Conservation (phyloP, 2,797 vertebrate species). For the Cercopithecus diana region DNA sequence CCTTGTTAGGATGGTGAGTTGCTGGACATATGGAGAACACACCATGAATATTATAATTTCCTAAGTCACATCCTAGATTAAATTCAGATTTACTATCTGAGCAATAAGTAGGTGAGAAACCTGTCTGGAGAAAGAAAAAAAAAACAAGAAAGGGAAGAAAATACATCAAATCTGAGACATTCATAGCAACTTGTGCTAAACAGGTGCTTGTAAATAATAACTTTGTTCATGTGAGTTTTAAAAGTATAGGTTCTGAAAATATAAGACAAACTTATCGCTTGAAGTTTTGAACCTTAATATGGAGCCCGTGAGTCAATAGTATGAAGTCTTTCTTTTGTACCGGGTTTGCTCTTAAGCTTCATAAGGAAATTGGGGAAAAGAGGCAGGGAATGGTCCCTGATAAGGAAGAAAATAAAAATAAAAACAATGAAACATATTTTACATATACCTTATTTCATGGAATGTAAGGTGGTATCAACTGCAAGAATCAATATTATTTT, state of each 20-base stretch:
- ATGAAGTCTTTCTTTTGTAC: neutral
- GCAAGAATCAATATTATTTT: conserved; percentile 34
- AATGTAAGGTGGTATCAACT: neutral
- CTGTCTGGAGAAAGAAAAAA: neutral
- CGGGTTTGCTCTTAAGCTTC: neutral
- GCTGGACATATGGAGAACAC: neutral
- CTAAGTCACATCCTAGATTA: conserved; percentile 10
- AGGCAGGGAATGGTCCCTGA: neutral
- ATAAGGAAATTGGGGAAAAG: neutral
- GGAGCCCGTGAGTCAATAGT: neutral
- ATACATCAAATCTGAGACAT: conserved; percentile 1
- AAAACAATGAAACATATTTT: neutral
- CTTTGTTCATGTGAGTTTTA: neutral
- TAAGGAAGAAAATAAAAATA: neutral
- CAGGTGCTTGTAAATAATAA: conserved; percentile 48
- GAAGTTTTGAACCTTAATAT: neutral
- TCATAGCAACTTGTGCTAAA: conserved; percentile 19
- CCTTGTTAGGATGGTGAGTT: neutral
- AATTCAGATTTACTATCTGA: neutral
- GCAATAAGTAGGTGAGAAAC: neutral
- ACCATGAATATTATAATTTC: neutral
- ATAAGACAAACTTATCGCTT: neutral
- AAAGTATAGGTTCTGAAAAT: conserved; percentile 33
- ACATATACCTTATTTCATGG: neutral
- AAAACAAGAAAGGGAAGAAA: conserved; percentile 16